These are phyloP conservation scores for Drosophila villosipedis DNA, from an alignment of 2,888 invertebrate species.

Conservation along the genomic window DNA sequence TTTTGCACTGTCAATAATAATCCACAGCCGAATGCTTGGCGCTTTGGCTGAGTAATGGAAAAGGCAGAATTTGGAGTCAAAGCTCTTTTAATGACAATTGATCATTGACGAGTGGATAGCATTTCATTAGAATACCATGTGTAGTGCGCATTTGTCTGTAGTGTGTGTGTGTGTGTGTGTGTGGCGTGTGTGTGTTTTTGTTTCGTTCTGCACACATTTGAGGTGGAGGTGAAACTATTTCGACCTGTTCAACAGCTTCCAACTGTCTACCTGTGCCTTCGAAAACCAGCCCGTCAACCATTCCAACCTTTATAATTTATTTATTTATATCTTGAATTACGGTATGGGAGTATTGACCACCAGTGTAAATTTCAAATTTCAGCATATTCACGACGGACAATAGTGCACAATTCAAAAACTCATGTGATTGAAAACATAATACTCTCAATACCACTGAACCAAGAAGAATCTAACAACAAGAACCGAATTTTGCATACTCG, in stretches of 20 bases:
- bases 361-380: slow-evolving; percentile 81
- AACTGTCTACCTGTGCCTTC: slow-evolving; percentile 71
- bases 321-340: slow-evolving; percentile 80
- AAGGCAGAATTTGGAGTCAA: slow-evolving; percentile 75
- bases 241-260: slow-evolving; percentile 81
- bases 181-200: slow-evolving; percentile 38
- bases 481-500: neutral
- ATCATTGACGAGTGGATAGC: slow-evolving; percentile 83
- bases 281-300: slow-evolving; percentile 68
- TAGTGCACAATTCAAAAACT: slow-evolving; percentile 69
- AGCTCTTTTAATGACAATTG: slow-evolving; percentile 84
- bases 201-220: slow-evolving; percentile 69
- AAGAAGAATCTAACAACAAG: slow-evolving; percentile 11
- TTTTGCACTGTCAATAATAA: slow-evolving; percentile 9
- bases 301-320: slow-evolving; percentile 77
- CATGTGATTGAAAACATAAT: slow-evolving; percentile 70
- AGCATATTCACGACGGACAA: slow-evolving; percentile 78
- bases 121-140: slow-evolving; percentile 81
- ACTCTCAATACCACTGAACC: slow-evolving; percentile 42
- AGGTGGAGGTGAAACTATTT: slow-evolving; percentile 77
- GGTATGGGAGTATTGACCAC: slow-evolving; percentile 83
- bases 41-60: slow-evolving; percentile 35
- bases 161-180: slow-evolving; percentile 18
- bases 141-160: slow-evolving; percentile 60
- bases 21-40: slow-evolving; percentile 22